Conservation (phyloP, 2,797 vertebrate species). For the Menidia menidia region DNA sequence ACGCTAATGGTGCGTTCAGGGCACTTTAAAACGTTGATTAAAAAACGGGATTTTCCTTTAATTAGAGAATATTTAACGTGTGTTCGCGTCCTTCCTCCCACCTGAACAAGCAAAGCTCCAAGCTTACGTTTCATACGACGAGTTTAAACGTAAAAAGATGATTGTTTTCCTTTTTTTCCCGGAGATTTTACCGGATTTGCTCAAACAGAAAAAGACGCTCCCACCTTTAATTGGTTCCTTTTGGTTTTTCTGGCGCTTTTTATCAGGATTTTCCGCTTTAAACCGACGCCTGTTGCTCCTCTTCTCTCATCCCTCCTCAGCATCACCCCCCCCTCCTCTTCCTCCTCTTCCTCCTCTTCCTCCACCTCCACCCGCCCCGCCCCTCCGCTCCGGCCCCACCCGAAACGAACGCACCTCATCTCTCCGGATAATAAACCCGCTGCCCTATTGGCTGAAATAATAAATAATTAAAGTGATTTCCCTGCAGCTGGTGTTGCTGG, state of each 20-base stretch:
- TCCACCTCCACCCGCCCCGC: constrained; percentile 11
- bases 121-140: too few relatives aligned
- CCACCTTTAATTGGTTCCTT: constrained; percentile 29
- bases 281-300: constrained; percentile 17
- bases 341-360: constrained; percentile 2
- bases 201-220: neutral
- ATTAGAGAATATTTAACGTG: too few relatives aligned
- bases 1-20: too few relatives aligned
- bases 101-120: neutral
- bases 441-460: too few relatives aligned
- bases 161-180: neutral
- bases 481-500: too few relatives aligned
- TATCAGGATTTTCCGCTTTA: neutral
- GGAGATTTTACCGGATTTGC: neutral
- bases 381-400: too few relatives aligned
- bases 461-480: too few relatives aligned
- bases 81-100: neutral
- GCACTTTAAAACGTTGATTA: too few relatives aligned
- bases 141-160: neutral
- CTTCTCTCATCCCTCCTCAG: constrained; percentile 6
- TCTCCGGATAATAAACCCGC: too few relatives aligned
- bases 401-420: neutral
- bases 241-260: neutral
- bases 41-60: too few relatives aligned
- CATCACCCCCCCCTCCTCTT: constrained; percentile 17